phyloP scores from a whole-genome alignment of 2,888 invertebrate species.

The Aphodius granarius region DNA sequence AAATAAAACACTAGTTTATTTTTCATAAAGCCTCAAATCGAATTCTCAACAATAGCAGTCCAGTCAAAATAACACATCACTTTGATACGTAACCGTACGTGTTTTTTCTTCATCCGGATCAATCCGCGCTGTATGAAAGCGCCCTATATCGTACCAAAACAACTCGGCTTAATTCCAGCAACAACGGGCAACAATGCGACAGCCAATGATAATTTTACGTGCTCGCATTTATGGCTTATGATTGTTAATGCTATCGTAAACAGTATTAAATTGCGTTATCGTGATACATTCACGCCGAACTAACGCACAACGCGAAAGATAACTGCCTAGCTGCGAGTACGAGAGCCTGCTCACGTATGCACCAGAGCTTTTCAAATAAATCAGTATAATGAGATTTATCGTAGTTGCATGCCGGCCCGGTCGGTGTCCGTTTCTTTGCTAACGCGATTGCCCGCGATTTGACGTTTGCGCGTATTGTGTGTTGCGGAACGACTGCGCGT shows the following conservation, averaged over 20 bases:
- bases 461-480: background rate
- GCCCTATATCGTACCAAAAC: background rate
- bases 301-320: slow-evolving; percentile 17
- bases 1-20: no score
- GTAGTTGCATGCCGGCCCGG: slow-evolving; percentile 2
- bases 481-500: background rate
- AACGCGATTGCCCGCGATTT: slow-evolving; percentile 3
- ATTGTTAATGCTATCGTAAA: slow-evolving; percentile 27
- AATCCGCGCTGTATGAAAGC: no score
- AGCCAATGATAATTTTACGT: slow-evolving; percentile 23
- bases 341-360: slow-evolving; percentile 4
- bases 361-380: slow-evolving; percentile 17
- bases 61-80: no score
- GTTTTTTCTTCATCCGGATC: no score
- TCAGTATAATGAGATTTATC: slow-evolving; percentile 25
- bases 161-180: background rate
- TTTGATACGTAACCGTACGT: no score
- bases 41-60: no score
- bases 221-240: slow-evolving; percentile 22
- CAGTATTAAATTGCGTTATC: slow-evolving; percentile 24
- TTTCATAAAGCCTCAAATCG: no score
- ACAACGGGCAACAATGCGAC: slow-evolving; percentile 15
- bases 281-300: background rate
- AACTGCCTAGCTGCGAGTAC: slow-evolving; percentile 14
- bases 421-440: slow-evolving; percentile 9